Evolutionary conservation across 1,140 invertebrate genomes (phyloP), one percentile per base, ranked within the genome.

Genomic region (Berghia stephanieae): DNA sequence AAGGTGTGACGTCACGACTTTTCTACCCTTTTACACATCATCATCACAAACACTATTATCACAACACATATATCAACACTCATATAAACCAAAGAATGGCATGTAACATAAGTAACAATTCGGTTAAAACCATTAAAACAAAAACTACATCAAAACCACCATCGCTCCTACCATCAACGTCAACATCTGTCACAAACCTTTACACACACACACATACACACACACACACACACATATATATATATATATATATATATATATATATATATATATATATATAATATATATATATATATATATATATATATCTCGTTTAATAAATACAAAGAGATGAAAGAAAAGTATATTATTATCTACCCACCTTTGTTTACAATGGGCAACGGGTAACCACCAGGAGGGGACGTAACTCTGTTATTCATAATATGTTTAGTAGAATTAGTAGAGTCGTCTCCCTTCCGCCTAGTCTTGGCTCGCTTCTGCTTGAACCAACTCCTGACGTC

Each of bases 281-380:
- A 13, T 6, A 5, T 6, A 71, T 3, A 27, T 3, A 43, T 46
- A 34, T 21, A n/a, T n/a, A n/a, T n/a, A n/a, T n/a, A n/a, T n/a
- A n/a, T n/a, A n/a, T n/a, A n/a, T n/a, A n/a, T n/a, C n/a, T n/a
- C n/a, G n/a, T n/a, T n/a, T n/a, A n/a, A n/a, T n/a, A n/a, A n/a
- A n/a, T n/a, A n/a, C n/a, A n/a, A n/a, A n/a, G n/a, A n/a, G n/a
- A n/a, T n/a, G n/a, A n/a, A n/a, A n/a, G n/a, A n/a, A n/a, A n/a
- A 21, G 2, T 1, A 36, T 1, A 42, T 38, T 21, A 42, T n/a
- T 42, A n/a, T 27, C 31, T 36, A 55, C 63, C 40, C 52, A 82
- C 81, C 81, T 78, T 72, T 63, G 44, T 82, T 82, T 1, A 82
- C 81, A 24, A 82, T 82, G 52, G 81, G 81, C 2, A 80, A 27